Evolutionary conservation across 1,140 invertebrate genomes (phyloP).

Genomic region (Steinernema khuongi): DNA sequence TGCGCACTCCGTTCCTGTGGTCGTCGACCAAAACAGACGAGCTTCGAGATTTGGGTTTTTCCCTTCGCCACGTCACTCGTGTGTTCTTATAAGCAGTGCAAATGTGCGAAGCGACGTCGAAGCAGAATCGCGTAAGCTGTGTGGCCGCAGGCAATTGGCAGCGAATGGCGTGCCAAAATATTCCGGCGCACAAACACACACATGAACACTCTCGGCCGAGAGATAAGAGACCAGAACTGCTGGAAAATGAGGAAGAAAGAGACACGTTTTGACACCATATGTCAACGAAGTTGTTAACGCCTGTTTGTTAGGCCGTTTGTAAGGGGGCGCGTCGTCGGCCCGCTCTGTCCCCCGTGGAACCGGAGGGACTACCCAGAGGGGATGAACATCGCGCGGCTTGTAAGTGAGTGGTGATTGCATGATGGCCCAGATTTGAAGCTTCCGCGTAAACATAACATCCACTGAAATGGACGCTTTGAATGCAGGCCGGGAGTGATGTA

Average conservation of each 20-base stretch:
- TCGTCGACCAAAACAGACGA: background rate
- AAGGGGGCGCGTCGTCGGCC: no score
- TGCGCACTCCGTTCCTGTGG: background rate
- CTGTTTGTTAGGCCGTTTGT: no score
- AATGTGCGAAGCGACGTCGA: conserved; percentile 4
- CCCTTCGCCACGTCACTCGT: background rate
- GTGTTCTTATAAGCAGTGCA: conserved; percentile 5
- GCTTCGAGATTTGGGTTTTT: background rate
- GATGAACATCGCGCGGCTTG: background rate
- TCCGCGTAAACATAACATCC: background rate
- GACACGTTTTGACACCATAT: conserved; percentile 6
- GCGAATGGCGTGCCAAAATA: conserved; percentile 9
- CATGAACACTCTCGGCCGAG: conserved; percentile 12
- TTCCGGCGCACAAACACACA: conserved; percentile 4
- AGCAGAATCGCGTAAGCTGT: background rate
- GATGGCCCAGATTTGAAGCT: background rate
- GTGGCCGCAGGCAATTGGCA: conserved; percentile 7
- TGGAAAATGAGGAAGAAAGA: background rate
- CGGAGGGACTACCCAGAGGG: no score
- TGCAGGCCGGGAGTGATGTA: background rate
- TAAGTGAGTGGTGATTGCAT: background rate
- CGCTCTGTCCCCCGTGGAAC: no score
- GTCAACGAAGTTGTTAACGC: background rate
- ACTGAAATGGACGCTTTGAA: background rate
- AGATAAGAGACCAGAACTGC: background rate